phyloP scores from a whole-genome alignment of 23 tunicate genomes.

The Diplosoma virens region DNA sequence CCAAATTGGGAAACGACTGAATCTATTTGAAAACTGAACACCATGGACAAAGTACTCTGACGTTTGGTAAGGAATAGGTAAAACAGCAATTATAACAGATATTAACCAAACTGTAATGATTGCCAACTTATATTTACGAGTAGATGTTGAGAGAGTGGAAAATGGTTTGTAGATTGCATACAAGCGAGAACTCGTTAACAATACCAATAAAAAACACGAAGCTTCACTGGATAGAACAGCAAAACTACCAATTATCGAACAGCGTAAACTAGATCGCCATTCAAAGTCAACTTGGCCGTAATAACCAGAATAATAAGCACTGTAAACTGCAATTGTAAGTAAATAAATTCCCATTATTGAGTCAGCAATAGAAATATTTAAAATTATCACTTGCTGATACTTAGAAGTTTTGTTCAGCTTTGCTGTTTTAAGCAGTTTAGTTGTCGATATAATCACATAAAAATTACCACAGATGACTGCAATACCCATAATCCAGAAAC shows the following conservation, averaged over 20 bases:
- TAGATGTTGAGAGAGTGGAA: background rate
- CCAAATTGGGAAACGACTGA: background rate
- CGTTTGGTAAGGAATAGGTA: background rate
- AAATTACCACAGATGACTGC: background rate
- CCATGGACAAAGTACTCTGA: slow-evolving; percentile 2
- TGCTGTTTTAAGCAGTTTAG: background rate
- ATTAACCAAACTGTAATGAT: slow-evolving; percentile 10
- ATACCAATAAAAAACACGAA: background rate
- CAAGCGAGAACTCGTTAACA: slow-evolving; percentile 14
- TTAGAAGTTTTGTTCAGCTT: background rate
- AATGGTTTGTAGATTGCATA: background rate
- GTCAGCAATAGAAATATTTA: slow-evolving; percentile 19
- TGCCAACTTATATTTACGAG: background rate
- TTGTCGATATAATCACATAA: background rate
- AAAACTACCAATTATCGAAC: background rate
- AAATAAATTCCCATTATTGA: slow-evolving; percentile 19
- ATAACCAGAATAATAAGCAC: slow-evolving; percentile 7
- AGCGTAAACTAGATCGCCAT: slow-evolving; percentile 18
- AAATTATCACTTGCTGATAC: background rate
- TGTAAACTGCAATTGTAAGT: background rate
- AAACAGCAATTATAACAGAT: background rate
- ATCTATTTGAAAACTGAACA: slow-evolving; percentile 22
- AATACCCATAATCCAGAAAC: slow-evolving; percentile 8
- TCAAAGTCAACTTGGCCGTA: slow-evolving; percentile 7
- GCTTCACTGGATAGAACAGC: slow-evolving; percentile 11